Conservation (phyloP, 1,140 invertebrate species). For the Vollenhovia emeryi region DNA sequence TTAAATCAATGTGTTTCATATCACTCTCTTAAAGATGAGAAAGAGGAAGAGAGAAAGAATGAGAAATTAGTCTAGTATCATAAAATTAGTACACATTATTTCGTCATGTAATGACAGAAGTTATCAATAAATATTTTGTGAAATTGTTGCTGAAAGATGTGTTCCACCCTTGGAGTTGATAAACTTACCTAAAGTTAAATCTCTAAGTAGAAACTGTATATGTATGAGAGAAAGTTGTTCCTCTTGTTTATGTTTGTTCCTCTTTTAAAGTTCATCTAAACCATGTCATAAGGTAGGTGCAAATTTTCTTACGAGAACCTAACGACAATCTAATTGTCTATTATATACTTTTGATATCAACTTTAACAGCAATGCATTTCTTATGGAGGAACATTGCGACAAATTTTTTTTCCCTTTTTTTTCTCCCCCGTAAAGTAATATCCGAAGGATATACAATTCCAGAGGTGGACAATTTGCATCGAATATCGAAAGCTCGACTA, state of each 20-base stretch:
- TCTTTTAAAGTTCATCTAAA: constrained; percentile 68
- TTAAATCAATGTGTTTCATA: constrained; percentile 17
- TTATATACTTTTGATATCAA: constrained; percentile 58
- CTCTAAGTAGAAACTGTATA: constrained; percentile 63
- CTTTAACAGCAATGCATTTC: constrained; percentile 83
- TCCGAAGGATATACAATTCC: constrained; percentile 76
- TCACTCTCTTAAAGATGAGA: constrained; percentile 23
- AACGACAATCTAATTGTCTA: constrained; percentile 73
- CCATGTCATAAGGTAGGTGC: constrained; percentile 80
- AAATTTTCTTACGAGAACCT: constrained; percentile 76
- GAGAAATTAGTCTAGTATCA: constrained; percentile 8
- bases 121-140: constrained; percentile 41
- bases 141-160: constrained; percentile 69
- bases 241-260: constrained; percentile 66
- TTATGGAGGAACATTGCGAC: constrained; percentile 82
- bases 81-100: constrained; percentile 39
- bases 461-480: constrained; percentile 77
- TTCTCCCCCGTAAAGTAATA: not conserved
- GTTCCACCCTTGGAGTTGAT: constrained; percentile 83
- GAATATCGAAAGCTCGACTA: constrained; percentile 53
- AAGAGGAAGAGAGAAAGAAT: not conserved
- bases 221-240: constrained; percentile 57
- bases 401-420: not conserved
- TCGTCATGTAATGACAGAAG: constrained; percentile 31
- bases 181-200: constrained; percentile 61